These are phyloP conservation scores for Chaetogeoica ovagalla DNA, from an alignment of 2,888 invertebrate species.

Conservation along the genomic window DNA sequence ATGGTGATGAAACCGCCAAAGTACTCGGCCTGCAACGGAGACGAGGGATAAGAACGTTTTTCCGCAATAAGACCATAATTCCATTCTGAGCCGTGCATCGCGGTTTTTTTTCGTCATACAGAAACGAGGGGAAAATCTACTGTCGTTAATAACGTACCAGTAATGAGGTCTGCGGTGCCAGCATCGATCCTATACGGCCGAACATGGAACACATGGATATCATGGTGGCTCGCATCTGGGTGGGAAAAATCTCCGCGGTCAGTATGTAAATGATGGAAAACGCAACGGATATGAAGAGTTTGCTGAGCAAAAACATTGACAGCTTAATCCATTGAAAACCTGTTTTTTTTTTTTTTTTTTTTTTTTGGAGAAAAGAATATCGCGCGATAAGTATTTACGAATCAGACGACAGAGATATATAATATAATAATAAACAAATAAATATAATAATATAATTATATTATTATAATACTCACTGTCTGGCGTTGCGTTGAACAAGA, in stretches of 20 bases:
- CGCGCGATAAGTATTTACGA: no score
- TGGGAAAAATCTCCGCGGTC: slow-evolving; percentile 61
- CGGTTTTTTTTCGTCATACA: no score
- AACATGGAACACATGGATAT: slow-evolving; percentile 58
- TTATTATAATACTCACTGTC: neutral
- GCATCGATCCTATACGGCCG: slow-evolving; percentile 58
- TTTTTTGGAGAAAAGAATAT: no score
- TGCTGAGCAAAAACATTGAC: slow-evolving; percentile 59
- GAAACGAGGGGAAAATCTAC: neutral
- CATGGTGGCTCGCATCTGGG: slow-evolving; percentile 56
- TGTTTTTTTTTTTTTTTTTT: no score
- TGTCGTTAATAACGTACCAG: slow-evolving; percentile 56
- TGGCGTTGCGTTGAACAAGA: slow-evolving; percentile 63
- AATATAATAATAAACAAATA: no score
- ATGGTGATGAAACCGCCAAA: slow-evolving; percentile 61
- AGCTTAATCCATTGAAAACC: slow-evolving; percentile 57
- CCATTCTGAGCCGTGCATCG: no score
- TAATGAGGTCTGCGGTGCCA: slow-evolving; percentile 58
- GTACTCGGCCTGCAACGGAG: slow-evolving; percentile 52
- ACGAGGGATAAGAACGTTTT: neutral
- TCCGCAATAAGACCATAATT: neutral
- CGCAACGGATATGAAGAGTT: slow-evolving; percentile 60
- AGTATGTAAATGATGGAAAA: slow-evolving; percentile 61
- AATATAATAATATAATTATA: no score
- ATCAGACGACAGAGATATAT: no score